These are phyloP conservation scores for Nesidiocoris tenuis DNA, from an alignment of 2,888 invertebrate species.

Conservation along the genomic window DNA sequence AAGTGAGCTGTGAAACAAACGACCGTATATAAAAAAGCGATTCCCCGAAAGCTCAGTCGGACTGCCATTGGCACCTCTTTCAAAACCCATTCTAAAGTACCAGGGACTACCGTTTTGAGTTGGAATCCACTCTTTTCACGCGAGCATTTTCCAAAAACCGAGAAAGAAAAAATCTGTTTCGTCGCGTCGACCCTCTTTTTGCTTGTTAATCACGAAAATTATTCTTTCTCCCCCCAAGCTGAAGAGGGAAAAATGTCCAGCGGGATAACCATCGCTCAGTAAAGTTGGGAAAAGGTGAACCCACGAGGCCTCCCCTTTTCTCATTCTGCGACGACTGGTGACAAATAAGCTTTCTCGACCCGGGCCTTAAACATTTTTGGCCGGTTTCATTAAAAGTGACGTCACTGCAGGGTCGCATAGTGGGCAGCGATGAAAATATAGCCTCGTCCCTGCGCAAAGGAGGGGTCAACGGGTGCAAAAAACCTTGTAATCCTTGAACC, in stretches of 20 bases:
- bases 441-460: neutral
- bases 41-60: too few relatives aligned
- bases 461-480: neutral
- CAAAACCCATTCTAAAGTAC: neutral
- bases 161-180: neutral
- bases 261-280: neutral
- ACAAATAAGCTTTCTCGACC: neutral
- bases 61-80: too few relatives aligned
- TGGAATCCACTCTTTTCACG: neutral
- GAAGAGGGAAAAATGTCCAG: neutral
- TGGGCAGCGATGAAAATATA: neutral
- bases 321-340: neutral
- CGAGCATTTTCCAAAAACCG: neutral
- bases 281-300: neutral
- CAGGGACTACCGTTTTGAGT: neutral
- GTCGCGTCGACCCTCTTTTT: neutral
- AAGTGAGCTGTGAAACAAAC: too few relatives aligned
- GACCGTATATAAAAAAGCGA: too few relatives aligned
- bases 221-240: neutral
- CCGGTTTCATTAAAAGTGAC: neutral
- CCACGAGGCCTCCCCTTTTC: neutral
- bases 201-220: neutral
- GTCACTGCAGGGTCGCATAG: neutral
- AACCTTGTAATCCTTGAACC: neutral
- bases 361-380: neutral